Evolutionary conservation across 2,797 vertebrate species (phyloP).

Genomic region (Craterocephalus amniculus): DNA sequence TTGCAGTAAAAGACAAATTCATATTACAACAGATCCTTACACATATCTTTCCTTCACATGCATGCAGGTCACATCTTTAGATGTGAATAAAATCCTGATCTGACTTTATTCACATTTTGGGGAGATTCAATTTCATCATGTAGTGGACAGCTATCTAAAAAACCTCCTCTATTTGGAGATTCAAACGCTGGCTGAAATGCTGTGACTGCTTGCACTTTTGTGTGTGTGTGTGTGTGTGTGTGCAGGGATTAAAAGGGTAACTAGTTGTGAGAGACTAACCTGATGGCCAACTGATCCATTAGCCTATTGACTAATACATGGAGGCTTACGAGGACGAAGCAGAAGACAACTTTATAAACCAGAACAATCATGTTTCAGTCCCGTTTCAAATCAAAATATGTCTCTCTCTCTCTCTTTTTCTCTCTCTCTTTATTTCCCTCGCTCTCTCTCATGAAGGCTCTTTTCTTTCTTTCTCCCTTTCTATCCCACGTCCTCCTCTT

Average conservation of each 20-base stretch:
- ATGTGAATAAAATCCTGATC: too few relatives aligned
- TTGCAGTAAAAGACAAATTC: too few relatives aligned
- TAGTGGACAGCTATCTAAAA: background rate
- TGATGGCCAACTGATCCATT: slow-evolving; percentile 45
- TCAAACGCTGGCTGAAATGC: slow-evolving; percentile 29
- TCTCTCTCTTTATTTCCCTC: slow-evolving; percentile 62
- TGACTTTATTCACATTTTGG: too few relatives aligned
- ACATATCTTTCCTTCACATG: too few relatives aligned
- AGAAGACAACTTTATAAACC: background rate
- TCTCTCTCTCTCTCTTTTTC: too few relatives aligned
- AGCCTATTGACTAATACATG: slow-evolving; percentile 32
- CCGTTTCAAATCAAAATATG: background rate
- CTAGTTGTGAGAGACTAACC: slow-evolving; percentile 53
- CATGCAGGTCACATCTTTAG: too few relatives aligned
- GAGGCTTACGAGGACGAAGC: background rate
- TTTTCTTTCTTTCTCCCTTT: slow-evolving; percentile 15
- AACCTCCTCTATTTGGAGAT: background rate
- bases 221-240: slow-evolving; percentile 11
- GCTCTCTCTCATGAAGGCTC: slow-evolving; percentile 8
- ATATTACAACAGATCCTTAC: too few relatives aligned
- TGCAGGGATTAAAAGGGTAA: slow-evolving; percentile 38
- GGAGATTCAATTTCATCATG: too few relatives aligned
- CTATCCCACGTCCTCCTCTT: slow-evolving; percentile 51
- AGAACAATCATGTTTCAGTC: background rate
- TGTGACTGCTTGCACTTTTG: slow-evolving; percentile 5